Evolutionary conservation across 1,140 invertebrate species (phyloP).

Genomic region (Diabrotica undecimpunctata): DNA sequence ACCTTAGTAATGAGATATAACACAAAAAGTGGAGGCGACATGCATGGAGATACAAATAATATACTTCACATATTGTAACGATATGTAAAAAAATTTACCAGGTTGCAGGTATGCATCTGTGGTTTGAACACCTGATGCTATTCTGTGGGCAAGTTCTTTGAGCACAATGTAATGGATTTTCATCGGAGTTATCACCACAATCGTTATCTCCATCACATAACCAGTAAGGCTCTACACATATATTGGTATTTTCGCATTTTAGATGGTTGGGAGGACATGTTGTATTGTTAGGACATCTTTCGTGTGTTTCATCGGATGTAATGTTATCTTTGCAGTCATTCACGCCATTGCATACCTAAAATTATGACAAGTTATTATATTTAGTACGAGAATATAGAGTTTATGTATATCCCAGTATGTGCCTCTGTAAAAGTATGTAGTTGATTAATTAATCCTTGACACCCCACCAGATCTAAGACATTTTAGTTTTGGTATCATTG

Average conservation of each 20-base stretch:
- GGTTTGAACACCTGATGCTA: slow-evolving; percentile 83
- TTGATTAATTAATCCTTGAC: too few relatives aligned
- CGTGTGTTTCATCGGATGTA: slow-evolving; percentile 86
- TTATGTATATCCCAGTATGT: too few relatives aligned
- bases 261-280: slow-evolving; percentile 84
- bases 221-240: slow-evolving; percentile 94
- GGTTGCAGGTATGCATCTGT: slow-evolving; percentile 83
- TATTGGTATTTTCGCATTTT: slow-evolving; percentile 90
- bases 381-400: too few relatives aligned
- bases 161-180: slow-evolving; percentile 85
- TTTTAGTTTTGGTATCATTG: too few relatives aligned
- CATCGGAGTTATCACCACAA: slow-evolving; percentile 94
- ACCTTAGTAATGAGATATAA: not conserved
- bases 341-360: slow-evolving; percentile 82
- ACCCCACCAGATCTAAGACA: too few relatives aligned
- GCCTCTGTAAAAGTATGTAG: too few relatives aligned
- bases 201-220: slow-evolving; percentile 91
- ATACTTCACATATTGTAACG: too few relatives aligned
- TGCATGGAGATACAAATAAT: too few relatives aligned
- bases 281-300: slow-evolving; percentile 78
- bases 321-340: slow-evolving; percentile 93
- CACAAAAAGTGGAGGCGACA: not conserved
- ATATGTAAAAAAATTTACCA: slow-evolving; percentile 67
- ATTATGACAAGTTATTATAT: slow-evolving; percentile 13
- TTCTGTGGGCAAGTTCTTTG: slow-evolving; percentile 86